Conservation (phyloP, 2,113 vertebrate species). For the Sapayoa aenigma region DNA sequence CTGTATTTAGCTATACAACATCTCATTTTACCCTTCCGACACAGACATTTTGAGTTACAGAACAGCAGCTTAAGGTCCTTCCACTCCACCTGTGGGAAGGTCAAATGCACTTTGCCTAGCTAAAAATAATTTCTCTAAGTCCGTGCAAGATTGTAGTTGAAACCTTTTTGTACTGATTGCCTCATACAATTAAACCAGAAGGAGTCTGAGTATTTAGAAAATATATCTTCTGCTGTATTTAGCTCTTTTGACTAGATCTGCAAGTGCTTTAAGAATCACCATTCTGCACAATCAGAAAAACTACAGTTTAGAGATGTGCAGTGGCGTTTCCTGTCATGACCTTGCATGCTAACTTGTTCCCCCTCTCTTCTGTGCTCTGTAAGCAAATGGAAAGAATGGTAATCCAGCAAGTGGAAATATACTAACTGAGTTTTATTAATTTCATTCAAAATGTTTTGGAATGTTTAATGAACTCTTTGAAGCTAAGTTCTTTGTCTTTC, state of each 20-base stretch:
- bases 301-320: background rate
- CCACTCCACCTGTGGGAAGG: background rate
- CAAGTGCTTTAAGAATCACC: background rate
- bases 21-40: background rate
- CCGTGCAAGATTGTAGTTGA: background rate
- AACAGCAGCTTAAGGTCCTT: background rate
- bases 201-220: background rate
- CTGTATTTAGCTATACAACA: background rate
- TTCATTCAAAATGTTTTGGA: slow-evolving; percentile 8
- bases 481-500: slow-evolving; percentile 7
- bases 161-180: background rate
- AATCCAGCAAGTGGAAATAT: background rate
- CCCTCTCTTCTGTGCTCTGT: background rate
- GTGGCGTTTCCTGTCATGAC: background rate
- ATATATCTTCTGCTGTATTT: background rate
- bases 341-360: background rate
- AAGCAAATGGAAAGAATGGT: background rate
- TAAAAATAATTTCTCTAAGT: background rate
- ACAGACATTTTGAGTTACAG: background rate
- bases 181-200: background rate
- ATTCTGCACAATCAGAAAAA: background rate
- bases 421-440: background rate
- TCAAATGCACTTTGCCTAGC: background rate
- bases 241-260: background rate
- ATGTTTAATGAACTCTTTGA: slow-evolving; percentile 3